Base-by-base conservation (phyloP, 2,888 invertebrate genomes). In the Lasius platythorax region DNA sequence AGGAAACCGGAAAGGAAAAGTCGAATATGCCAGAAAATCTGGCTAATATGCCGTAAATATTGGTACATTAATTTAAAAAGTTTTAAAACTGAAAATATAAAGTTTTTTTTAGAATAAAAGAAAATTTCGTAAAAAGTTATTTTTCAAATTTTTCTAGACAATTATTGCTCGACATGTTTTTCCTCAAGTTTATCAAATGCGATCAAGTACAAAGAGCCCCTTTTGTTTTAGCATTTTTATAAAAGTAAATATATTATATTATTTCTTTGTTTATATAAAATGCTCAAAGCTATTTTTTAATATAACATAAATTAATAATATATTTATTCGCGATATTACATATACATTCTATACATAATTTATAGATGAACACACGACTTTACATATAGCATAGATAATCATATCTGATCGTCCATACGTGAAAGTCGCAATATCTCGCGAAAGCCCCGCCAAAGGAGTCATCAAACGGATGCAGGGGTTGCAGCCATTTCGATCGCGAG, bases 401-500 rank as follows among this genome's bases (percentile, higher is more conserved):
- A 50, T 43, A 33, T 15, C 5, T 53, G 50, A 53, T 37, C 53
- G 8, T 8, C 37, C 50, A 50, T 53, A 28, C 76, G n/a, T 40
- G 8, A 68, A 68, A 72, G 23, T 40, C 50, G 68, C 74, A 61
- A 68, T 76, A 40, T 84, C 50, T 67, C 33, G 56, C 61, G 64
- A 40, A 61, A 56, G 50, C 18, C 72, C 37, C 56, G 67, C 75
- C 61, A 70, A 68, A 81, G 73, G 63, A 79, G 72, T 61, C 58
- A 68, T 79, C 63, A 79, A 68, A 83, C 61, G 74, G 30, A 81
- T 43, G 61, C 70, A 15, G 73, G 61, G 79, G 84, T 58, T 68
- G 64, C 64, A 56, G 64, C 46, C 81, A 87, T 91, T 92, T 89
- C 85, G 87, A 91, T 91, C 91, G 93, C 89, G 87, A 90, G 86